Conservation (phyloP, 2,888 invertebrate genomes). For the Eupithecia centaureata region DNA sequence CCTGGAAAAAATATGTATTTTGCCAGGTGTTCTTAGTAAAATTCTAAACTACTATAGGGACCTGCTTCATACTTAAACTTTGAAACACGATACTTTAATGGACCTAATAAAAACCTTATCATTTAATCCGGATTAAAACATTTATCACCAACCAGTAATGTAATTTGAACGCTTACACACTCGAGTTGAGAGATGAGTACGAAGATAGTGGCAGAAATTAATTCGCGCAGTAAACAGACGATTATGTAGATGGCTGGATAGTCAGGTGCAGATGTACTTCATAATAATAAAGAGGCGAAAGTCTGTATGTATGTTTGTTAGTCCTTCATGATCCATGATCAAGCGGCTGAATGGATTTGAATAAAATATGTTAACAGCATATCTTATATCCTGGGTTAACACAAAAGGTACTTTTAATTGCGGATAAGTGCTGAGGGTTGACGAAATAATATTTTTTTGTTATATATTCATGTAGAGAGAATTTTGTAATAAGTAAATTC, state of each 20-base stretch:
- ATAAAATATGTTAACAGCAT: too few relatives aligned
- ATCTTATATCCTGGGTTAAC: too few relatives aligned
- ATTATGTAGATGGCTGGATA: constrained; percentile 36
- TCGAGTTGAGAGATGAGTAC: constrained; percentile 49
- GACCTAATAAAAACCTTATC: not conserved
- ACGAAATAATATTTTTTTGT: too few relatives aligned
- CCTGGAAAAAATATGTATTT: too few relatives aligned
- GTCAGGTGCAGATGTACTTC: constrained; percentile 9
- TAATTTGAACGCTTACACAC: constrained; percentile 41
- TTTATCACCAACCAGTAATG: constrained; percentile 8
- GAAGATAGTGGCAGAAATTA: constrained; percentile 55
- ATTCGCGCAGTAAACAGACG: constrained; percentile 48
- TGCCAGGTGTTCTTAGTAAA: too few relatives aligned
- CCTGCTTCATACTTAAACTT: not conserved
- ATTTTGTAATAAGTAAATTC: too few relatives aligned
- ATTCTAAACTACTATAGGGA: not conserved
- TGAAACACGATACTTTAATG: not conserved
- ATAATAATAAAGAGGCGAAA: not conserved
- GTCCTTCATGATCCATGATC: not conserved
- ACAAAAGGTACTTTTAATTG: too few relatives aligned
- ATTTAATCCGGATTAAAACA: constrained; percentile 14
- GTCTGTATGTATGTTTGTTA: not conserved
- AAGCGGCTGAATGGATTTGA: not conserved
- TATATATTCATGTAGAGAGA: too few relatives aligned
- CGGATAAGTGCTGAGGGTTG: too few relatives aligned